Evolutionary conservation across 37 sponge, comb jelly and placozoan genomes (phyloP).

Genomic region (Amphimedon queenslandica): DNA sequence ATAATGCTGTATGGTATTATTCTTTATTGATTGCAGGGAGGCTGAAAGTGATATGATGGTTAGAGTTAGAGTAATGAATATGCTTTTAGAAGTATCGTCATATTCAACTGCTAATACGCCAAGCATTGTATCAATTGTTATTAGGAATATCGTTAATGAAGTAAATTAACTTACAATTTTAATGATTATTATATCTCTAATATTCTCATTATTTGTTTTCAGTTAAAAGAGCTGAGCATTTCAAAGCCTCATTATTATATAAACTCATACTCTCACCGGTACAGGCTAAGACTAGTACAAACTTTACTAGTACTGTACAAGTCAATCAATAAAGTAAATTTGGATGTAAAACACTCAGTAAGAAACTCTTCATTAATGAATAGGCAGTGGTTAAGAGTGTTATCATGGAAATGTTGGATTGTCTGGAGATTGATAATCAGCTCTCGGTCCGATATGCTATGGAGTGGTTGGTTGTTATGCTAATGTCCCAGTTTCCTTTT

Average conservation of each 20-base stretch:
- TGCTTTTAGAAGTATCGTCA: no score
- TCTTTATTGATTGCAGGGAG: no score
- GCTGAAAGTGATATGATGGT: no score
- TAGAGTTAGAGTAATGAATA: no score
- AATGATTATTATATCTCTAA: no score
- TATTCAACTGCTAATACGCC: no score
- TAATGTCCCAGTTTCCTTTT: slow-evolving; percentile 23
- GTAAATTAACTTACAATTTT: no score
- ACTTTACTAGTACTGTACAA: slow-evolving; percentile 29
- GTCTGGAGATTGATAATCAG: slow-evolving; percentile 68
- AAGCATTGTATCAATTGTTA: no score
- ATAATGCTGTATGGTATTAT: no score
- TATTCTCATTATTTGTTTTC: neutral
- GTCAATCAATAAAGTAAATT: slow-evolving; percentile 1
- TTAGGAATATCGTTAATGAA: no score
- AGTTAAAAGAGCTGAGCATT: slow-evolving; percentile 16
- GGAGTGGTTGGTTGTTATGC: slow-evolving; percentile 55
- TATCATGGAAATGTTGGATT: slow-evolving; percentile 14
- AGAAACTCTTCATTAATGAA: no score
- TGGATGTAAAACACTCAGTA: no score
- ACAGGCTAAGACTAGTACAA: slow-evolving; percentile 60
- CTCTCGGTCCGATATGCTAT: slow-evolving; percentile 64
- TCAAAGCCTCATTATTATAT: slow-evolving; percentile 49
- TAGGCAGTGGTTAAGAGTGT: slow-evolving; percentile 20
- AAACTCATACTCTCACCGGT: slow-evolving; percentile 58